Evolutionary conservation across 64 coral and sea anemone genomes (phyloP), one percentile per base, ranked within the genome.

Genomic region (Montipora sp.): DNA sequence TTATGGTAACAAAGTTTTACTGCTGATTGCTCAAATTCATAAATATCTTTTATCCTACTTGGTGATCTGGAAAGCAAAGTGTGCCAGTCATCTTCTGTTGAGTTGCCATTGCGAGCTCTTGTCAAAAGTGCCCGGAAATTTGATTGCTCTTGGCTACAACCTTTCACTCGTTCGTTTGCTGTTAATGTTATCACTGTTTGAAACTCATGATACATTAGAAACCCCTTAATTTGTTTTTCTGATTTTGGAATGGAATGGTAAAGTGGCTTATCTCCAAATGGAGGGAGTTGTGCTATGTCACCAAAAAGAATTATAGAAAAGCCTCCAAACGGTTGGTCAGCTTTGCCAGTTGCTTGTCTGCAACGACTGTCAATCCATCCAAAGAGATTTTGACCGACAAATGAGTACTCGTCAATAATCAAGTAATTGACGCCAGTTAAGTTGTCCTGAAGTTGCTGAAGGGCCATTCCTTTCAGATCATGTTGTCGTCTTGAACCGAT

Each of bases 281-380:
- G 85, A 19, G 71, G 85, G 27, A 88, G 75, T 47, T 88, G 85
- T 74, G 85, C 45, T 8, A 45, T 48, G 50, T 88, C 85, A 36
- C 85, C 85, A 88, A 66, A 22, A 46, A 83, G 13, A 43, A 75
- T 74, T 49, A 91, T 83, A 45, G 79, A 73, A 57, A 27, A 59
- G 59, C 53, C 50, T 83, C 79, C 90, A 91, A 61, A 91, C 49
- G 75, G 60, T 2, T 83, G 7, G 76, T 91, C 65, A 59, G 83
- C 36, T 82, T 15, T 63, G 50, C 89, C 61, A 81, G 89, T 73
- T 81, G 89, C 58, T 24, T 90, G 89, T 57, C 79, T 76, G 47
- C 80, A 92, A 63, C 68, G 90, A 4, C 21, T 51, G 90, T 91
- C 90, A 91, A 91, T 91, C 80, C 90, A 91, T 83, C 90, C 90